Base-by-base conservation (phyloP, 2,888 invertebrate species). In the Tuberolachnus salignus region DNA sequence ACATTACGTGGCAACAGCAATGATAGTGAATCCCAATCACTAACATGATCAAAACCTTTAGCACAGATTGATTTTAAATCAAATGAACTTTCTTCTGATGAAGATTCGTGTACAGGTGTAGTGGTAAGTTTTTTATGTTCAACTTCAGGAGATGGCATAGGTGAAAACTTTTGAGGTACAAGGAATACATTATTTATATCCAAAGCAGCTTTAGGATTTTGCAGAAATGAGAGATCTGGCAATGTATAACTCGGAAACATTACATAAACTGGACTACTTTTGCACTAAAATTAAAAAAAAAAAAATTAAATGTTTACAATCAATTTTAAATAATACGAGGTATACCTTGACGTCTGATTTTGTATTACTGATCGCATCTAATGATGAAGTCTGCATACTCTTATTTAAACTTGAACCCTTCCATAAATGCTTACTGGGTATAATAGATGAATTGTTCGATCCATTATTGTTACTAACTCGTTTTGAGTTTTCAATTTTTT, bases 1-100 rank as follows among this genome's bases (percentile, higher is more conserved):
- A 93, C 94, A 85, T 97, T 95, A 82, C 89, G 87, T 4, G 97
- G 97, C 82, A 97, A 86, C 69, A 97, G 88, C 82, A 96, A 92
- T 83, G 93, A 94, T 72, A 97, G 87, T 0, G 95, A 96, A 84
- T 95, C 94, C 97, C 97, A 97, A 86, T 97, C 97, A 84, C 91
- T 90, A 11, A 97, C 92, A 84, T 96, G 95, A 59, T 90, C 89
- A 82, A 94, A 91, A 69, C 78, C 78, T 61, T 78, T 78, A 42
- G 59, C 78, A 69, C 78, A 69, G 1, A 78, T 49, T 59, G 78
- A 78, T 69, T 78, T 78, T 78, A 78, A 78, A 78, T 78, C 59
- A 61, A 78, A 78, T 42, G 78, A 78, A 61, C 21, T 78, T 59
- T 69, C 78, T 84, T 86, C 87, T 83, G 85, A 85, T n/a, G 78